phyloP scores from a whole-genome alignment of 2,888 invertebrate species.

The Gymnoscelis rufifasciata region DNA sequence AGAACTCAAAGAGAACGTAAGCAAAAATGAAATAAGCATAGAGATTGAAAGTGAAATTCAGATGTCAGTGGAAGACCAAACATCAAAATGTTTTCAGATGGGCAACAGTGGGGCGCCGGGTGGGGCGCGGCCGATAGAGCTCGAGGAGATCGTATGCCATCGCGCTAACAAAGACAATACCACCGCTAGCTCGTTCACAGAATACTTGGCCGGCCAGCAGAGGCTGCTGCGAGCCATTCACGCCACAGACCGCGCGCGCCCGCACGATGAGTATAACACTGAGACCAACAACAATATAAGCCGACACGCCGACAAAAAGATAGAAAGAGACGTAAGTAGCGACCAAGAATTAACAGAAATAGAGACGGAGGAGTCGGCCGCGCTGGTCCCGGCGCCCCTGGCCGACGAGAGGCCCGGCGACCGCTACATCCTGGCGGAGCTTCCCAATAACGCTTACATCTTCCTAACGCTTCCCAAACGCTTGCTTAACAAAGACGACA shows the following conservation, averaged over 20 bases:
- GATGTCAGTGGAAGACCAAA: slow-evolving; percentile 28
- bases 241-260: slow-evolving; percentile 20
- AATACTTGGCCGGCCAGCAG: slow-evolving; percentile 45
- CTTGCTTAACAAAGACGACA: slow-evolving; percentile 33
- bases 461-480: slow-evolving; percentile 58
- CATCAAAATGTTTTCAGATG: slow-evolving; percentile 31
- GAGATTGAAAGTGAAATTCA: slow-evolving; percentile 22
- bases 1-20: slow-evolving; percentile 14
- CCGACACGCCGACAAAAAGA: slow-evolving; percentile 12
- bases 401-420: slow-evolving; percentile 21
- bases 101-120: slow-evolving; percentile 18
- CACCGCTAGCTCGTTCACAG: slow-evolving; percentile 35
- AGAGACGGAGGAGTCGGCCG: slow-evolving; percentile 6
- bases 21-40: slow-evolving; percentile 18
- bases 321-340: slow-evolving; percentile 26
- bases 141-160: slow-evolving; percentile 31
- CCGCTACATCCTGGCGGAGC: slow-evolving; percentile 40
- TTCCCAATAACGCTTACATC: slow-evolving; percentile 56
- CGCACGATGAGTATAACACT: slow-evolving; percentile 17
- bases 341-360: slow-evolving; percentile 17
- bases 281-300: slow-evolving; percentile 22
- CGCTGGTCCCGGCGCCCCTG: slow-evolving; percentile 10
- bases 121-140: slow-evolving; percentile 18
- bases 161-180: slow-evolving; percentile 23
- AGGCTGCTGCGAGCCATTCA: slow-evolving; percentile 42